Conservation (phyloP, 2,113 vertebrate species). For the Dolichallabes microphthalmus region DNA sequence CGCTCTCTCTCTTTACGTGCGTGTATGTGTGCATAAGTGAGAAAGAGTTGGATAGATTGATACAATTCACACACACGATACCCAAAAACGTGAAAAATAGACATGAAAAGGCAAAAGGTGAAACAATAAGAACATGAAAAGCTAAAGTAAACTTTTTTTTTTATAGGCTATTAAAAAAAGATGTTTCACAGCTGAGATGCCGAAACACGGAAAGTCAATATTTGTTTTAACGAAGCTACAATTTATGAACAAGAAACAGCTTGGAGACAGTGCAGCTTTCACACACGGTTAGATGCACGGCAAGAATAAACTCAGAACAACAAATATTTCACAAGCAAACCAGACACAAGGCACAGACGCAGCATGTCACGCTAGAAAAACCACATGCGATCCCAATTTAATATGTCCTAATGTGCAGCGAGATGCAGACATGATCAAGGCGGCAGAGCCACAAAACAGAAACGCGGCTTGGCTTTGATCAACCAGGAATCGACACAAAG, state of each 20-base stretch:
- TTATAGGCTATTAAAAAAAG: not conserved
- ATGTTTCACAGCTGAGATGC: not conserved
- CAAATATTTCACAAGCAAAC: not conserved
- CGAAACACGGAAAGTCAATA: conserved; percentile 1
- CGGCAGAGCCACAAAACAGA: not conserved
- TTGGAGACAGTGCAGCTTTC: not conserved
- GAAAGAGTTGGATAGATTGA: not conserved
- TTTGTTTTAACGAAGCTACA: conserved; percentile 16
- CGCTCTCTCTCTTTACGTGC: not conserved
- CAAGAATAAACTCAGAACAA: conserved; percentile 1
- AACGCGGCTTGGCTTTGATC: not conserved
- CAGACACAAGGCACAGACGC: conserved; percentile 4
- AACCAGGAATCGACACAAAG: not conserved
- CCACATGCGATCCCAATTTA: conserved; percentile 1
- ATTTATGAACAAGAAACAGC: not conserved
- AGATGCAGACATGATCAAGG: conserved; percentile 13
- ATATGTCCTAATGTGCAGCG: conserved; percentile 3
- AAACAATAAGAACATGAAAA: not conserved
- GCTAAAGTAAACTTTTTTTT: not conserved
- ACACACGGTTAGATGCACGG: not conserved
- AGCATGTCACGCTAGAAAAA: conserved; percentile 5
- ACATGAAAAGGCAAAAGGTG: conserved; percentile 5
- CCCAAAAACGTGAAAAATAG: not conserved
- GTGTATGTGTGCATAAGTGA: not conserved
- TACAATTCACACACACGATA: not conserved